phyloP scores from a whole-genome alignment of 2,113 vertebrate genomes.

The Trochalopteron elliotii region DNA sequence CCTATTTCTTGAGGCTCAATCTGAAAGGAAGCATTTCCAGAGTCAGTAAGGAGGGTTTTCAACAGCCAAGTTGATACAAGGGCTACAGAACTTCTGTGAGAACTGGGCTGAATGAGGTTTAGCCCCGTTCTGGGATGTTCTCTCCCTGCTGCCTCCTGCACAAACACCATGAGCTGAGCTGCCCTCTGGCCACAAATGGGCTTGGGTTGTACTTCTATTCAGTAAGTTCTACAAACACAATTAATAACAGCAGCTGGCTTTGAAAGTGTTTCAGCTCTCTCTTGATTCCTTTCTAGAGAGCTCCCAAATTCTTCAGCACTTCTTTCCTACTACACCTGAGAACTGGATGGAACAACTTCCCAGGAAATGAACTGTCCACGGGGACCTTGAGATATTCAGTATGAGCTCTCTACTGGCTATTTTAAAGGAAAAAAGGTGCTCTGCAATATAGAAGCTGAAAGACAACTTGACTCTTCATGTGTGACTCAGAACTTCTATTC shows the following conservation, averaged over 20 bases:
- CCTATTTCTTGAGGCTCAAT: constrained; percentile 93
- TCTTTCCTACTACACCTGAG: too few species aligned
- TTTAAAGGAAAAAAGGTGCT: neutral
- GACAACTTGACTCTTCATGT: neutral
- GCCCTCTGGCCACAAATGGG: neutral
- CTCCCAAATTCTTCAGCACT: neutral
- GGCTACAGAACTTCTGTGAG: neutral
- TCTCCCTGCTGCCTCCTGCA: neutral
- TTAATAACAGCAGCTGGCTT: neutral
- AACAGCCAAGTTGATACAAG: neutral
- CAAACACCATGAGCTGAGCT: neutral
- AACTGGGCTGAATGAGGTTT: rapidly evolving
- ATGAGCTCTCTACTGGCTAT: neutral
- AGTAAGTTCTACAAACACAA: neutral
- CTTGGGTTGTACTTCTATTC: neutral
- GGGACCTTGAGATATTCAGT: neutral
- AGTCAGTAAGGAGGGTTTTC: neutral
- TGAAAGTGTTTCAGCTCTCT: neutral
- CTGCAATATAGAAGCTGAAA: neutral
- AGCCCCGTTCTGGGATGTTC: rapidly evolving
- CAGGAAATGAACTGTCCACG: neutral
- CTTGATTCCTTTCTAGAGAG: neutral
- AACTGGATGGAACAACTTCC: rapidly evolving
- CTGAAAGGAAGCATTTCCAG: constrained; percentile 76
- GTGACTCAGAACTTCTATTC: neutral